Evolutionary conservation across 2,797 vertebrate genomes (phyloP), one percentile per base, ranked within the genome.

Genomic region (Brotula barbata): DNA sequence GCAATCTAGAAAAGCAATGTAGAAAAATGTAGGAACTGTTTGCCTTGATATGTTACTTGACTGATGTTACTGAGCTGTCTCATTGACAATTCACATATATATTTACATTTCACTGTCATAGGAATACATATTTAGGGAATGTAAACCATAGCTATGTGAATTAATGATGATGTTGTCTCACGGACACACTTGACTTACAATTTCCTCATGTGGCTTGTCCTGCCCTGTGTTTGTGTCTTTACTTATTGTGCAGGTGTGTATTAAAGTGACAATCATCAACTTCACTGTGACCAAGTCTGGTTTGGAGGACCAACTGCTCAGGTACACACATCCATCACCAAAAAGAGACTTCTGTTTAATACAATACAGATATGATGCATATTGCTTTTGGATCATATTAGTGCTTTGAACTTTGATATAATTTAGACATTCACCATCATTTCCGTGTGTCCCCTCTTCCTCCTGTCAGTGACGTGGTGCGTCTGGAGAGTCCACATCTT

Each of bases 191-290:
- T 54, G 4, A 22, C 13, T 39, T 0, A 31, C 4, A 36, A 2
- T 23, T 8, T 46, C 42, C n/a, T 36, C 7, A 14, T 41, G 6
- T n/a, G 11, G 5, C 9, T 7, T 33, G 31, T 33, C 11, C 31
- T 7, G 5, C 2, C 2, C 31, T 9, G 11, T 58, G n/a, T 41
- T 25, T 40, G 14, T 25, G 2, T 39, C 15, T 43, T 2, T 54
- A 1, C 43, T 15, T 41, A 8, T 19, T 74, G 15, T 73, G 36
- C 68, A 95, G 94, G 93, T 95, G 28, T 95, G 94, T 68, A 95
- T 95, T 73, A 95, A 95, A 91, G 94, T 96, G 55, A 95, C 94
- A 37, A 90, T 95, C 59, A 95, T 96, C 70, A 95, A 95, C 84
- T 95, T 95, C 80, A 95, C 94, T 0, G 93, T 95, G 63, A 95